phyloP scores from a whole-genome alignment of 2,797 vertebrate species.

The Spinus pinus region DNA sequence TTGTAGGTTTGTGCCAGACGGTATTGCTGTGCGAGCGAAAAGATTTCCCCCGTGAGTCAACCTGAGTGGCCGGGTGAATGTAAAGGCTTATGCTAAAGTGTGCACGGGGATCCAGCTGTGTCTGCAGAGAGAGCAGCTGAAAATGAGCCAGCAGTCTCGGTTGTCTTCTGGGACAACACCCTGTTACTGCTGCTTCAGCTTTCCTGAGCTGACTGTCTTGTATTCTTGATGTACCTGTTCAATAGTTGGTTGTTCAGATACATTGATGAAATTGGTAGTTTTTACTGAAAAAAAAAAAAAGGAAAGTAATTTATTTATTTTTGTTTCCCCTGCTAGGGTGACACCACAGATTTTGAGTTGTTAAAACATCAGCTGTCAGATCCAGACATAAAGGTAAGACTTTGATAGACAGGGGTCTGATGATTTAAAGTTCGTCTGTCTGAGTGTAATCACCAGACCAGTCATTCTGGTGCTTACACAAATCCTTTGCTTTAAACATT shows the following conservation, averaged over 20 bases:
- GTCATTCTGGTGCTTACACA: neutral
- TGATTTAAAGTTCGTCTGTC: fast-evolving
- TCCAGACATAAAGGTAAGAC: slow-evolving; percentile 91
- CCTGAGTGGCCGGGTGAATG: neutral
- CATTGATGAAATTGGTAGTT: fast-evolving
- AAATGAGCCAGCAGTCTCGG: neutral
- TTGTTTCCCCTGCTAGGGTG: slow-evolving; percentile 78
- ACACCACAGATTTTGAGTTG: slow-evolving; percentile 86
- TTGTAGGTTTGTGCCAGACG: neutral
- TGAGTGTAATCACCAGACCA: neutral
- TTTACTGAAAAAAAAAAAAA: neutral
- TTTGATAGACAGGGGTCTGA: neutral
- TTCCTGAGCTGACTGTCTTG: neutral
- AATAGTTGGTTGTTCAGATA: fast-evolving
- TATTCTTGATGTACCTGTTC: neutral
- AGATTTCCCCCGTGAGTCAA: neutral
- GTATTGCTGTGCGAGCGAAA: neutral
- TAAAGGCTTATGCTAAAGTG: no score
- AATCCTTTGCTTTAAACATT: neutral
- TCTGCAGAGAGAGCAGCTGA: neutral
- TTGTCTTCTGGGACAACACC: fast-evolving
- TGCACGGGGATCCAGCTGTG: fast-evolving
- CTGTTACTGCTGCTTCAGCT: neutral
- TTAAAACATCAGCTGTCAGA: slow-evolving; percentile 90
- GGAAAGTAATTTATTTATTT: neutral